Evolutionary conservation across 2,888 invertebrate species (phyloP), one percentile per base, ranked within the genome.

Genomic region (Aleiodes testaceus): DNA sequence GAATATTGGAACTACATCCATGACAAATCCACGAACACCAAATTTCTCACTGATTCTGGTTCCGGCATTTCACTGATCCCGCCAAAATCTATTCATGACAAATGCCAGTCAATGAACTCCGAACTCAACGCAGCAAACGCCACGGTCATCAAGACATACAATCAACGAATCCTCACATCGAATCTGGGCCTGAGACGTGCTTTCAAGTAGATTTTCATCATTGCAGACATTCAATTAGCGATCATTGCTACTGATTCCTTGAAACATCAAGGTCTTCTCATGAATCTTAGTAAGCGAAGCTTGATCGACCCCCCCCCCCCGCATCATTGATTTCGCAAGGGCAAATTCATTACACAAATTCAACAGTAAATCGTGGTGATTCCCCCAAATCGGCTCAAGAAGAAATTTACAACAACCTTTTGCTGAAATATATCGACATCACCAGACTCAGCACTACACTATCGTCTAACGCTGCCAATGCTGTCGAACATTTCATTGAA

Each of bases 401-500:
- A n/a, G 14, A n/a, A 36, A 36, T 16, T 11, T 63, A 64, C 44
- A 20, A 14, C 11, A 20, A 63, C 12, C 44, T 63, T 1, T 26
- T 63, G 6, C n/a, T 50, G 42, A 18, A 44, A 14, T 63, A 50
- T 22, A 18, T 50, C 3, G 42, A 63, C 1, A 69, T 49, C 30
- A 42, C 61, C n/a, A 36, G 55, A 36, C 63, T 63, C 4, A 9
- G n/a, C 5, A 20, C 45, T 12, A 5, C 3, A 9, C 7, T 18
- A 26, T 36, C 36, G 36, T 36, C 6, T 9, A 30, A n/a, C 6
- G 6, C 36, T 11, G 36, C n/a, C 6, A 16, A n/a, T 26, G 1
- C 36, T 3, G 78, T 80, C 0, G 30, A 30, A 0, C 85, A 83
- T 69, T 72, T 78, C 44, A 84, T 85, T 1, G 78, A 79, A 70